Evolutionary conservation across 2,888 invertebrate species (phyloP), one percentile per base, ranked within the genome.

Genomic region (Cataglyphis albicans): DNA sequence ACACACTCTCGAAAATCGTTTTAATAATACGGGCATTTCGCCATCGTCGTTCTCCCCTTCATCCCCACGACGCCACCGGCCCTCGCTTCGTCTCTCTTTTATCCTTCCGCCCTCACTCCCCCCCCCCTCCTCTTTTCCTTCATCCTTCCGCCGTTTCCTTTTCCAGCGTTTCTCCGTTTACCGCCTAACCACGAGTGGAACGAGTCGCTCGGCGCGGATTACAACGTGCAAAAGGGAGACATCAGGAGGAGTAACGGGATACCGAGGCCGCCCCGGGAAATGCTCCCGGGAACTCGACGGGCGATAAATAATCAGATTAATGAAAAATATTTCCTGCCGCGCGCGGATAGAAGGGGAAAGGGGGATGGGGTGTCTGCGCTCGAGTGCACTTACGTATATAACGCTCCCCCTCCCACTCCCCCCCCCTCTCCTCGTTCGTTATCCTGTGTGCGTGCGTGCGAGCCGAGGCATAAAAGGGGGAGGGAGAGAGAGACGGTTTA

Each of bases 291-390:
- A 84, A 86, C 87, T 86, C 91, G 86, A 87, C 87, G 85, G 86
- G 88, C 89, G 91, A 93, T 93, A 93, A 93, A 93, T 93, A 93
- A 93, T 93, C 92, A 88, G 92, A 92, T 92, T 93, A 93, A 93
- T 92, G 92, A 92, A 92, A 92, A 92, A 93, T 92, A 92, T 91
- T 90, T 91, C 88, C 83, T 86, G 72, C 63, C 52, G 70, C 82
- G 41, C 59, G 68, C 76, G n/a, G 35, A 72, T 38, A 21, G 35
- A 10, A 48, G 32, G 44, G 6, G 64, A n/a, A 18, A 38, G 25
- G 12, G 25, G 25, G 25, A 7, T 9, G 18, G 44, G 32, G 68
- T 15, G 68, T 63, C 59, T 72, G 57, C 78, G 78, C 72, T 78
- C 78, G 78, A 78, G 78, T 80, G 78, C 78, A 80, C 78, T 80